Percentiles rank a stretch among this genome's conserved stretches.
phyloP scores from a whole-genome alignment of 1,140 invertebrate species.

The Stratiolaelaps scimitus region DNA sequence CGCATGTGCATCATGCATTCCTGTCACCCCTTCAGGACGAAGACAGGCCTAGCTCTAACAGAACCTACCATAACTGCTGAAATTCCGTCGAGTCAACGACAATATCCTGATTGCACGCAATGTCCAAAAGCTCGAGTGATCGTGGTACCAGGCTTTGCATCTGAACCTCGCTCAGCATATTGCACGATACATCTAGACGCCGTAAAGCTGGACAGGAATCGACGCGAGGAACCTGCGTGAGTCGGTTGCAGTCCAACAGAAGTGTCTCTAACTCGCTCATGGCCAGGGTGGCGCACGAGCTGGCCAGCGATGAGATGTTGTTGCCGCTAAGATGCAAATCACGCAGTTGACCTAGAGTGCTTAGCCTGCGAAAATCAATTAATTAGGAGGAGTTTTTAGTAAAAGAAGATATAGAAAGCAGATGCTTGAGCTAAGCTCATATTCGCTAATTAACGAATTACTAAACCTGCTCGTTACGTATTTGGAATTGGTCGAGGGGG shows the following conservation, averaged over 20 bases:
- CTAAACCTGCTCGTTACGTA: too few relatives aligned
- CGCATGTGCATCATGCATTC: too few relatives aligned
- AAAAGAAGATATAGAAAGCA: too few relatives aligned
- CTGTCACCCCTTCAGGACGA: too few relatives aligned
- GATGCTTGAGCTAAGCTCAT: too few relatives aligned
- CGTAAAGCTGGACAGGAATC: conserved; percentile 43
- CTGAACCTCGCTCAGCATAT: conserved; percentile 63
- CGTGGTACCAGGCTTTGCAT: conserved; percentile 56
- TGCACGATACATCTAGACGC: conserved; percentile 61
- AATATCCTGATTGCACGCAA: conserved; percentile 62
- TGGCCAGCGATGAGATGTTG: conserved; percentile 56
- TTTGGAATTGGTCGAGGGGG: too few relatives aligned
- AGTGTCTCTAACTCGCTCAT: conserved; percentile 51
- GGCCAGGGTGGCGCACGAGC: conserved; percentile 57
- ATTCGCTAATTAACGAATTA: too few relatives aligned
- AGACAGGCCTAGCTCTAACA: too few relatives aligned
- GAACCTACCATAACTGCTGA: conserved; percentile 67
- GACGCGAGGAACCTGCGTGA: neutral
- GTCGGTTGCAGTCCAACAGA: conserved; percentile 8
- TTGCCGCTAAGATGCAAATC: conserved; percentile 70
- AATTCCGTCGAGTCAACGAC: conserved; percentile 40
- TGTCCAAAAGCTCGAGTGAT: conserved; percentile 65
- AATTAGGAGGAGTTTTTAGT: too few relatives aligned
- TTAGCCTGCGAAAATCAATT: conserved; percentile 48
- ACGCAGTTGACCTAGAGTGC: conserved; percentile 60